Conservation (phyloP, 2,113 vertebrate genomes). For the Micromys minutus region DNA sequence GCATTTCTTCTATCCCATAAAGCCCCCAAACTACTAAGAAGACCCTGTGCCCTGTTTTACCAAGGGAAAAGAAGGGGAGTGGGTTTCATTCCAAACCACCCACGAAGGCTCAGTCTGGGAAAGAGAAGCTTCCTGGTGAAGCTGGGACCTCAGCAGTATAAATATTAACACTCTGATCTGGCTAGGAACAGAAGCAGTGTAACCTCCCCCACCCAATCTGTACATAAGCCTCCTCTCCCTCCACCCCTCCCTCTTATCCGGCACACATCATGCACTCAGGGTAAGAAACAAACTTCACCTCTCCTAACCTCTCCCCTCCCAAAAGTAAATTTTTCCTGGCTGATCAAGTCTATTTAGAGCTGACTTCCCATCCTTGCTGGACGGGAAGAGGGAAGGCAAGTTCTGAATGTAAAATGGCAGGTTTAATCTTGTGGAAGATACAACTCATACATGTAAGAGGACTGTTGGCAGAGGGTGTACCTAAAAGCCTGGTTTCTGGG, state of each 20-base stretch:
- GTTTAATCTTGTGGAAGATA: neutral
- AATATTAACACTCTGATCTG: conserved; percentile 72
- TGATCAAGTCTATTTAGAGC: conserved; percentile 42
- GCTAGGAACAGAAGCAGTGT: conserved; percentile 43
- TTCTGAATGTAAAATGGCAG: neutral
- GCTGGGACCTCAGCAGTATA: conserved; percentile 61
- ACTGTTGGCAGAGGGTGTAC: neutral
- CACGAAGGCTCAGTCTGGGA: conserved; percentile 55
- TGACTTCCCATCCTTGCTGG: conserved; percentile 17
- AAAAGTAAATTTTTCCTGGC: conserved; percentile 53
- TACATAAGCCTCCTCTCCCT: conserved; percentile 53
- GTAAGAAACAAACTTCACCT: conserved; percentile 68
- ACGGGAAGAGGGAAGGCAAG: conserved; percentile 27
- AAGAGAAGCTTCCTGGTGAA: conserved; percentile 66
- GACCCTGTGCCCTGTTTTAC: neutral
- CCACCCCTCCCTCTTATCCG: conserved; percentile 58
- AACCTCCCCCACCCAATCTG: conserved; percentile 62
- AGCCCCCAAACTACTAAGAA: neutral
- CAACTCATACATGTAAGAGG: conserved; percentile 15
- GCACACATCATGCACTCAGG: conserved; percentile 65
- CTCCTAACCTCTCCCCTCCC: conserved; percentile 61
- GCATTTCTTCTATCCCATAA: conserved; percentile 12
- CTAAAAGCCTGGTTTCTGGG: neutral
- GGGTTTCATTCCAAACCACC: conserved; percentile 17
- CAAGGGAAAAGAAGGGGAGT: conserved; percentile 16